Evolutionary conservation across 37 sponge, comb jelly and placozoan genomes (phyloP).

Genomic region (Geodia barretti): DNA sequence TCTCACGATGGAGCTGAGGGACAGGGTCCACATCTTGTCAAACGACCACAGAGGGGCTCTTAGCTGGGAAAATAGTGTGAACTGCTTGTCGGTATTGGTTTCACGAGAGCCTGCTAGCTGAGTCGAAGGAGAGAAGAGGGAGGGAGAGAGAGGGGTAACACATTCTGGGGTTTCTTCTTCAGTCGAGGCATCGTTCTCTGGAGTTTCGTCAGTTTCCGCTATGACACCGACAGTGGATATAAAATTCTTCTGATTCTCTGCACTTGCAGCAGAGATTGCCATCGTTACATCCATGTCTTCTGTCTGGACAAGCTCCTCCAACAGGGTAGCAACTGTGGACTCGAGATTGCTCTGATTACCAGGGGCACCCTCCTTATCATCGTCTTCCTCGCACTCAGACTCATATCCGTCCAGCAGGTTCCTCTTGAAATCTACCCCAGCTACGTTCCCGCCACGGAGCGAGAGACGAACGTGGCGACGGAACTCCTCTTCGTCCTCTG

Average conservation of each 20-base stretch:
- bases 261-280: not conserved
- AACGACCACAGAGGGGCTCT: not conserved
- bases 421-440: constrained; percentile 21
- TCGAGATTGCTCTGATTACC: not conserved
- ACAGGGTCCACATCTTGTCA: not conserved
- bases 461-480: constrained; percentile 26
- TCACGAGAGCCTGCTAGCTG: not conserved
- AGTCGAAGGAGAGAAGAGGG: not conserved
- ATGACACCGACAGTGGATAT: no score
- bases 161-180: not conserved
- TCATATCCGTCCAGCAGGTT: constrained; percentile 25
- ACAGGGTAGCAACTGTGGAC: not conserved
- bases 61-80: not conserved
- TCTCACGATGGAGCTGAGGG: not conserved
- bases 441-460: constrained; percentile 37
- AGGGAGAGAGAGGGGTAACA: not conserved
- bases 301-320: not conserved
- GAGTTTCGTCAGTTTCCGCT: not conserved
- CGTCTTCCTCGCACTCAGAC: constrained; percentile 11
- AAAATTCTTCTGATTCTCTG: no score
- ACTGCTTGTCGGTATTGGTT: not conserved
- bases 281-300: not conserved
- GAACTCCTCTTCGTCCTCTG: constrained; percentile 37
- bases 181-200: not conserved
- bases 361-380: constrained; percentile 2